Conservation (phyloP, 2,888 invertebrate species). For the Noctua pronuba region DNA sequence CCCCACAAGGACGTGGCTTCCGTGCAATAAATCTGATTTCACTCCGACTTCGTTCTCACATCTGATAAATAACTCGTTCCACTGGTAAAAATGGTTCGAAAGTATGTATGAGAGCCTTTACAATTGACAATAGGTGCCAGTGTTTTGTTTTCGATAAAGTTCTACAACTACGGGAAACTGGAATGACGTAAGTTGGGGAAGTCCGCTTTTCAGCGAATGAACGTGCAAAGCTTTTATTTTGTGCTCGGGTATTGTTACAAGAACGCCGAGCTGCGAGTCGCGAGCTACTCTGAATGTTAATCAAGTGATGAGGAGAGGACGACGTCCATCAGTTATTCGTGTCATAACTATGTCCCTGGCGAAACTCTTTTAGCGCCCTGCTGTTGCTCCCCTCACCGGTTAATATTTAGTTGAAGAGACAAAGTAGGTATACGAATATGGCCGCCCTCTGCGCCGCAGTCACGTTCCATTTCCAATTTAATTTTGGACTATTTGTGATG, state of each 20-base stretch:
- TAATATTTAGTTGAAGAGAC: slow-evolving; percentile 49
- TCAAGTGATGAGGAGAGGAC: slow-evolving; percentile 82
- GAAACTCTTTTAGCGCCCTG: slow-evolving; percentile 78
- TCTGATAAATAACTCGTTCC: slow-evolving; percentile 70
- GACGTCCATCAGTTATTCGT: slow-evolving; percentile 86
- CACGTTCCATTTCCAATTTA: slow-evolving; percentile 61
- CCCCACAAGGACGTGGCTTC: slow-evolving; percentile 54
- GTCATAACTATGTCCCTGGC: slow-evolving; percentile 81
- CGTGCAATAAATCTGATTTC: slow-evolving; percentile 74
- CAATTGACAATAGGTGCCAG: slow-evolving; percentile 63
- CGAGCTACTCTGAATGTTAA: slow-evolving; percentile 86
- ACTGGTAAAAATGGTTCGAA: slow-evolving; percentile 56
- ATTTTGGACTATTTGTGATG: slow-evolving; percentile 54
- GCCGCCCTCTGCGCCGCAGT: slow-evolving; percentile 24
- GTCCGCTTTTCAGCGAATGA: slow-evolving; percentile 84
- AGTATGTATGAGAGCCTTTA: slow-evolving; percentile 49
- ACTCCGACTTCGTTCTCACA: slow-evolving; percentile 68
- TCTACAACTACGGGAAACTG: slow-evolving; percentile 77
- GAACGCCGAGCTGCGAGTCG: slow-evolving; percentile 83
- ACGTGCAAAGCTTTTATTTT: slow-evolving; percentile 89
- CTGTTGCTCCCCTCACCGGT: slow-evolving; percentile 56
- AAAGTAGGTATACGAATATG: slow-evolving; percentile 14
- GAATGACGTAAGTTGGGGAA: slow-evolving; percentile 81
- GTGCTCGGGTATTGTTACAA: slow-evolving; percentile 85
- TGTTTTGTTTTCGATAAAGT: slow-evolving; percentile 76